phyloP scores from a whole-genome alignment of 2,888 invertebrate species.

The Odontocolon sp. region DNA sequence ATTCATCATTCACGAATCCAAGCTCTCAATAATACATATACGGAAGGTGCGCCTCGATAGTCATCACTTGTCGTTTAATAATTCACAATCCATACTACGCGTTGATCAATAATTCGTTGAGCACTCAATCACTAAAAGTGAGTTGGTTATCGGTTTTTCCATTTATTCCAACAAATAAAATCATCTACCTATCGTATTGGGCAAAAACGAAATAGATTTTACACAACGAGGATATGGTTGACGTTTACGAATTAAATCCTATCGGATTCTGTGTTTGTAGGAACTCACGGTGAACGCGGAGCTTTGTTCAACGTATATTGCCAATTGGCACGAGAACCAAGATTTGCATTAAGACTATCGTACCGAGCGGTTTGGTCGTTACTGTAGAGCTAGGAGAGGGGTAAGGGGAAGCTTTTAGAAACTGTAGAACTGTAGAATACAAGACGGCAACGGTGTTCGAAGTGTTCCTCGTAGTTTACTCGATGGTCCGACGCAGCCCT shows the following conservation, averaged over 20 bases:
- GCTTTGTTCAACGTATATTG: slow-evolving; percentile 15
- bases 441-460: slow-evolving; percentile 16
- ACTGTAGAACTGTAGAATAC: slow-evolving; percentile 6
- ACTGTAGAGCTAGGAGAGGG: slow-evolving; percentile 21
- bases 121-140: background rate
- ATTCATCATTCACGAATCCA: too few species aligned
- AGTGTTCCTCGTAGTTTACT: slow-evolving; percentile 37
- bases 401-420: slow-evolving; percentile 21
- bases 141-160: background rate
- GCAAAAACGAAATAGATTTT: background rate
- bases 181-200: background rate
- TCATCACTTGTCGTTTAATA: background rate
- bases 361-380: slow-evolving; percentile 26
- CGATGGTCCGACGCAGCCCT: slow-evolving; percentile 21
- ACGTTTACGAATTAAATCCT: background rate
- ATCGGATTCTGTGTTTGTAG: background rate
- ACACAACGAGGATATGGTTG: too few species aligned
- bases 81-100: background rate
- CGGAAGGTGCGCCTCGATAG: background rate
- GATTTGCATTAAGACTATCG: slow-evolving; percentile 46
- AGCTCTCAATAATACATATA: slow-evolving; percentile 4
- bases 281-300: background rate
- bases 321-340: slow-evolving; percentile 44
- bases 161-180: background rate
- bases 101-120: background rate